Conservation (phyloP, 1,140 invertebrate genomes). For the Agrypnia vestita region DNA sequence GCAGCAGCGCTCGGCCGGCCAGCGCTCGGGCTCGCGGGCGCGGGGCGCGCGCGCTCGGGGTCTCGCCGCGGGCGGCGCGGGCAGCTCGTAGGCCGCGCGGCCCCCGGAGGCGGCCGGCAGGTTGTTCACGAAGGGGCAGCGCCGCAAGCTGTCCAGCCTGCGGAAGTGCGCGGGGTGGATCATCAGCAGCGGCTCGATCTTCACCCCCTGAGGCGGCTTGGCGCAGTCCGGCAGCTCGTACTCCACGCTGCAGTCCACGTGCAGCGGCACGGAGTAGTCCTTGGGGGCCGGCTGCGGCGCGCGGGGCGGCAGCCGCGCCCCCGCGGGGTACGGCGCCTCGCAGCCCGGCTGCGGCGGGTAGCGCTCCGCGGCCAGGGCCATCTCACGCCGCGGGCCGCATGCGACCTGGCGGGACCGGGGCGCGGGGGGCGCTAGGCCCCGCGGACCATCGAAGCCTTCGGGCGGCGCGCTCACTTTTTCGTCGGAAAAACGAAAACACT, state of each 20-base stretch:
- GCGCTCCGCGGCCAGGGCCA: conserved; percentile 56
- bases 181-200: conserved; percentile 85
- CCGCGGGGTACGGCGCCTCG: conserved; percentile 44
- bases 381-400: conserved; percentile 31
- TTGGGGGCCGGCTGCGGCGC: conserved; percentile 66
- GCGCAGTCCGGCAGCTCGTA: conserved; percentile 88
- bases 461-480: neutral
- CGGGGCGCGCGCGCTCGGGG: conserved; percentile 9
- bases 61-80: conserved; percentile 17
- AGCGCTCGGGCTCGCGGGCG: conserved; percentile 27
- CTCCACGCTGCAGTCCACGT: conserved; percentile 89
- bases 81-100: conserved; percentile 43
- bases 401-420: neutral
- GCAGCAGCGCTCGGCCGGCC: conserved; percentile 38
- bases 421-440: neutral
- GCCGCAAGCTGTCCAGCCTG: conserved; percentile 83
- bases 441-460: neutral
- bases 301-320: conserved; percentile 21
- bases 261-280: conserved; percentile 85
- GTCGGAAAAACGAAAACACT: too few species aligned
- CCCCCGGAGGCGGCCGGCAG: conserved; percentile 55
- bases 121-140: conserved; percentile 78
- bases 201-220: conserved; percentile 83
- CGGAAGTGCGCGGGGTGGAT: conserved; percentile 90
- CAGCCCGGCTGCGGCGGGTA: conserved; percentile 44